Evolutionary conservation across 2,113 vertebrate species (phyloP).

Genomic region (Callipepla californica): DNA sequence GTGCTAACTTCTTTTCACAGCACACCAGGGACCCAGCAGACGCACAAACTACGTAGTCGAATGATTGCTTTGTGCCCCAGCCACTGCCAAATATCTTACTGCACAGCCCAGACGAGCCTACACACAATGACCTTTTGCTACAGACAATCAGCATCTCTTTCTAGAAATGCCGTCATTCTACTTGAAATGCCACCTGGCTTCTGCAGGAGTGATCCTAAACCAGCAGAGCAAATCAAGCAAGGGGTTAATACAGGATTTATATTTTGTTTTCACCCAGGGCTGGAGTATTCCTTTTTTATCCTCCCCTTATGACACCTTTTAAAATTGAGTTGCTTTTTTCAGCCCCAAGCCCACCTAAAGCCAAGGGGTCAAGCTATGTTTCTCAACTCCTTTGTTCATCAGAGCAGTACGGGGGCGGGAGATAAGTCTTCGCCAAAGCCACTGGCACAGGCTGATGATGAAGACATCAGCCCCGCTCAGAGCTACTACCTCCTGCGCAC

Average conservation of each 20-base stretch:
- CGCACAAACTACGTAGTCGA: accelerated
- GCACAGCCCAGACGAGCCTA: not conserved
- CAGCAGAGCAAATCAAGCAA: not conserved
- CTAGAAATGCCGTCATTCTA: not conserved
- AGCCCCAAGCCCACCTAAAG: not conserved
- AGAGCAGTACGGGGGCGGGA: not conserved
- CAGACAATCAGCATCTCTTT: not conserved
- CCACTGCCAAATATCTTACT: not conserved
- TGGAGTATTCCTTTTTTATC: not conserved
- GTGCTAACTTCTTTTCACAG: not conserved
- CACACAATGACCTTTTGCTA: not conserved
- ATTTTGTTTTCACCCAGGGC: not conserved
- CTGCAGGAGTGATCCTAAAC: not conserved
- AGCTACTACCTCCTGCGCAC: slow-evolving; percentile 1
- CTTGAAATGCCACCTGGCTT: not conserved
- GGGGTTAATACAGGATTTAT: not conserved
- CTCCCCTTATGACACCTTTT: not conserved
- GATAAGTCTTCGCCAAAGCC: not conserved
- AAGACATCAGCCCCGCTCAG: slow-evolving; percentile 17
- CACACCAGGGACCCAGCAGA: not conserved
- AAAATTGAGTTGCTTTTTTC: not conserved
- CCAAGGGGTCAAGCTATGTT: not conserved
- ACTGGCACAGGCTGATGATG: not conserved
- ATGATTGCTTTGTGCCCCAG: not conserved
- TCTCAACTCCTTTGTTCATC: slow-evolving; percentile 21